Conservation (phyloP, 2,888 invertebrate species). For the Folsomia candida region DNA sequence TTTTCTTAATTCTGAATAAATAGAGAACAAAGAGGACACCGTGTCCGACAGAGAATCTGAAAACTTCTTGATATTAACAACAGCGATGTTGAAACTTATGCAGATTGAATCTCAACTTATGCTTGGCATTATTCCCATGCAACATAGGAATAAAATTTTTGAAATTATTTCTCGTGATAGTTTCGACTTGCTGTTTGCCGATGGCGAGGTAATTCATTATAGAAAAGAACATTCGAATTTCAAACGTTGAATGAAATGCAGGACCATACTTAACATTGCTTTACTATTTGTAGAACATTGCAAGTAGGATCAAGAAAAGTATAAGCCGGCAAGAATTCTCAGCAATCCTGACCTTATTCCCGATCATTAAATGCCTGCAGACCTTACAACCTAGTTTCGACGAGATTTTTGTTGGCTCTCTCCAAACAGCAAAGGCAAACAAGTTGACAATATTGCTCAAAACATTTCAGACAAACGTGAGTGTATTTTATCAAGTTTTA, state of each 20-base stretch:
- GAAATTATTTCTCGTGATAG: conserved; percentile 79
- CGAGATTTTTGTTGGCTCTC: conserved; percentile 70
- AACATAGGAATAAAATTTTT: conserved; percentile 78
- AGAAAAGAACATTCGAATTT: conserved; percentile 10
- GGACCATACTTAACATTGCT: too few relatives aligned
- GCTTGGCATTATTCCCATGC: conserved; percentile 77
- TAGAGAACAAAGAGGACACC: conserved; percentile 60
- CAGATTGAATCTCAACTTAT: conserved; percentile 81
- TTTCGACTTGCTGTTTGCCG: conserved; percentile 77
- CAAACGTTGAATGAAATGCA: too few relatives aligned
- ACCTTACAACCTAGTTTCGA: conserved; percentile 77
- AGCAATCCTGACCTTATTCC: conserved; percentile 75
- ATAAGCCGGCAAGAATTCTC: conserved; percentile 75
- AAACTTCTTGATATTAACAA: conserved; percentile 75
- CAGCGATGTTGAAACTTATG: conserved; percentile 79
- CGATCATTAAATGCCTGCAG: conserved; percentile 74
- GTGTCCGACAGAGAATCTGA: conserved; percentile 79
- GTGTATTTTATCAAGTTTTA: not conserved
- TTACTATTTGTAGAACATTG: conserved; percentile 64
- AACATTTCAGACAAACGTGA: conserved; percentile 42
- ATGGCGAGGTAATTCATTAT: conserved; percentile 68
- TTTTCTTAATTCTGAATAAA: too few relatives aligned
- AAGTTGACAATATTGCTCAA: conserved; percentile 45
- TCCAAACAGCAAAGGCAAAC: conserved; percentile 63
- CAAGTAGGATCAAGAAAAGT: conserved; percentile 70